These are phyloP conservation scores for Paramacrobiotus metropolitanus DNA, from an alignment of 1,140 invertebrate genomes.

Conservation along the genomic window DNA sequence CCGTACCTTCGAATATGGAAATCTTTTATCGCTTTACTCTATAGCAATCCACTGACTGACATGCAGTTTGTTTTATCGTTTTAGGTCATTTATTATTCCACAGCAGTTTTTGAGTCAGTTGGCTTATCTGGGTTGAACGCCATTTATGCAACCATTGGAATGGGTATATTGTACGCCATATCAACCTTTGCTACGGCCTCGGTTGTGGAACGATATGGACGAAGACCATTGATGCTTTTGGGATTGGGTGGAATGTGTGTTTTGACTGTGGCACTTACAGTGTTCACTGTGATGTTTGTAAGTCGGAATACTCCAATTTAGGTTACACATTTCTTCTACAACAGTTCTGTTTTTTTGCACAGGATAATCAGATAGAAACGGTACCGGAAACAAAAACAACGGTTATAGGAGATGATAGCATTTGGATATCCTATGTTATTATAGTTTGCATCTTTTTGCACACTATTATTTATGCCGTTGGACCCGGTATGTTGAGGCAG, in stretches of 20 bases:
- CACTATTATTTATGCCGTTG: neutral
- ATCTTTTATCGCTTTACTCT: too few relatives aligned
- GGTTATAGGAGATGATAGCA: neutral
- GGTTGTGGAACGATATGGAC: constrained; percentile 31
- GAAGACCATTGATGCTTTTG: constrained; percentile 31
- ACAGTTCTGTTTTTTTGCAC: too few relatives aligned
- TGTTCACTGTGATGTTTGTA: neutral
- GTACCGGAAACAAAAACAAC: neutral
- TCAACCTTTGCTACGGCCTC: constrained; percentile 39
- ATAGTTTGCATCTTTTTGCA: neutral
- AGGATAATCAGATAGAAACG: neutral
- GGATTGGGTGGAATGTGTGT: neutral
- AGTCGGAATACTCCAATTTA: too few relatives aligned
- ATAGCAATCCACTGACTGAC: neutral
- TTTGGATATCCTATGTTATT: neutral
- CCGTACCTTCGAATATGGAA: constrained; percentile 1
- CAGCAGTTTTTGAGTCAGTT: constrained; percentile 39
- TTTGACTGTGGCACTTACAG: neutral
- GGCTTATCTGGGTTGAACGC: constrained; percentile 29
- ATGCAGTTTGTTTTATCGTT: constrained; percentile 12
- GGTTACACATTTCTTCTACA: too few relatives aligned
- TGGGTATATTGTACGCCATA: constrained; percentile 28
- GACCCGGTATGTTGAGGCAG: neutral
- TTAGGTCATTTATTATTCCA: constrained; percentile 57
- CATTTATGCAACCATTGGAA: constrained; percentile 43